These are phyloP conservation scores for Zaprionus gabonicus DNA, from an alignment of 1,140 invertebrate genomes.

Conservation along the genomic window DNA sequence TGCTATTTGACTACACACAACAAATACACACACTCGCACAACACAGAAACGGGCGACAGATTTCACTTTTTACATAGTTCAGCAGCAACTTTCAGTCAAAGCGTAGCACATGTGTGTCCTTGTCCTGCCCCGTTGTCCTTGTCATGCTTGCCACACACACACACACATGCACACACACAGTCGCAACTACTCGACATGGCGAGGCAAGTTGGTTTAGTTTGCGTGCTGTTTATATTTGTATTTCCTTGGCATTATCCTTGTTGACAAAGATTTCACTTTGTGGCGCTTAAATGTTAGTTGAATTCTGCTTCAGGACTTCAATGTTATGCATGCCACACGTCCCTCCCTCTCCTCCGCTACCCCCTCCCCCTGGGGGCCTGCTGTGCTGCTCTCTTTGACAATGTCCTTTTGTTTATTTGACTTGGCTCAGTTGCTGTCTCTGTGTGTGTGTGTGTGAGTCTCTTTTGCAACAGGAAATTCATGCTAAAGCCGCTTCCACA, in stretches of 20 bases:
- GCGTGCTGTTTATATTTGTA: conserved; percentile 83
- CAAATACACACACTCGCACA: conserved; percentile 55
- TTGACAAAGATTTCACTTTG: conserved; percentile 83
- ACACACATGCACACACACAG: conserved; percentile 18
- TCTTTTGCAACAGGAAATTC: conserved; percentile 48
- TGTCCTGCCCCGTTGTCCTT: conserved; percentile 67
- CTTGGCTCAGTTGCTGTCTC: conserved; percentile 32
- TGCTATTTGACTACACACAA: not conserved
- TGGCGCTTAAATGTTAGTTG: conserved; percentile 81
- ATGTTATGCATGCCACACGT: conserved; percentile 28
- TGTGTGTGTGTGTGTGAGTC: conserved; percentile 12
- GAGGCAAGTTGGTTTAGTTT: conserved; percentile 76
- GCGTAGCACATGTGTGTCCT: conserved; percentile 60
- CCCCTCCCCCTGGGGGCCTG: not conserved
- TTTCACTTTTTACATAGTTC: conserved; percentile 74
- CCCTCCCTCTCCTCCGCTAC: conserved; percentile 1
- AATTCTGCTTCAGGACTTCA: conserved; percentile 70
- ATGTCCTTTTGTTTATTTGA: conserved; percentile 76
- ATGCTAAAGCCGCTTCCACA: conserved; percentile 49
- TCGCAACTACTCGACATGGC: conserved; percentile 49
- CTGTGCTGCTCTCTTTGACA: conserved; percentile 76
- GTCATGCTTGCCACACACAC: conserved; percentile 49
- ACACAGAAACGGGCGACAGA: conserved; percentile 63
- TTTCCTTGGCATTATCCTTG: conserved; percentile 83
- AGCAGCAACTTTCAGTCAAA: conserved; percentile 75